Conservation (phyloP, 2,113 vertebrate species). For the Suncus etruscus region DNA sequence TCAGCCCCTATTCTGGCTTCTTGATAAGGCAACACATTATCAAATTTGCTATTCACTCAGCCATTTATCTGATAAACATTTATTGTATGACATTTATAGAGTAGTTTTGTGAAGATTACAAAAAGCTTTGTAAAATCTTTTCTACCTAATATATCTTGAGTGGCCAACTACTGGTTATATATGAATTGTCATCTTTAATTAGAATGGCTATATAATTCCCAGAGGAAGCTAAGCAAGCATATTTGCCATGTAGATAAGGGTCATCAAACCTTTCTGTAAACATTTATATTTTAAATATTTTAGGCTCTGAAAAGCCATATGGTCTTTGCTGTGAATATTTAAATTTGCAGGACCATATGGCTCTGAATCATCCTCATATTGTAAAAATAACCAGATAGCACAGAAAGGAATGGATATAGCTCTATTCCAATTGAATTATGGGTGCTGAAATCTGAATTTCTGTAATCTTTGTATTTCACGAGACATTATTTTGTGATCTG, state of each 20-base stretch:
- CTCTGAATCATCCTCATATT: neutral
- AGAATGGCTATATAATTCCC: constrained; percentile 11
- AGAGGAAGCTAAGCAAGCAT: constrained; percentile 16
- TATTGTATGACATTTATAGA: too few relatives aligned
- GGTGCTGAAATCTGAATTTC: constrained; percentile 29
- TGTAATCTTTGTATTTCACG: neutral
- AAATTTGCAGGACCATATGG: neutral
- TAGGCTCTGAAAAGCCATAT: neutral
- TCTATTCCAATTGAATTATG: constrained; percentile 3
- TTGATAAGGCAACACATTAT: neutral
- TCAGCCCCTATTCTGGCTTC: neutral
- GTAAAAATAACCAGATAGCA: neutral
- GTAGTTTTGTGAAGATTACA: constrained; percentile 9
- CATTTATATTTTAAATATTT: neutral
- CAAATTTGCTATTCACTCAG: neutral
- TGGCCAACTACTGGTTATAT: neutral
- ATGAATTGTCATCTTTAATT: neutral
- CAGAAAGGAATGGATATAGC: neutral
- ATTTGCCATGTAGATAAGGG: neutral
- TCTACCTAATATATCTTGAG: constrained; percentile 22
- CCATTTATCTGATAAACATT: neutral
- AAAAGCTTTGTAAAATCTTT: constrained; percentile 3
- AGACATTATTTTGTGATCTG: neutral
- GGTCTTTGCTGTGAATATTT: neutral
- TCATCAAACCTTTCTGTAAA: constrained; percentile 23